phyloP scores from a whole-genome alignment of 2,797 vertebrate species.

The Arremon aurantiirostris region DNA sequence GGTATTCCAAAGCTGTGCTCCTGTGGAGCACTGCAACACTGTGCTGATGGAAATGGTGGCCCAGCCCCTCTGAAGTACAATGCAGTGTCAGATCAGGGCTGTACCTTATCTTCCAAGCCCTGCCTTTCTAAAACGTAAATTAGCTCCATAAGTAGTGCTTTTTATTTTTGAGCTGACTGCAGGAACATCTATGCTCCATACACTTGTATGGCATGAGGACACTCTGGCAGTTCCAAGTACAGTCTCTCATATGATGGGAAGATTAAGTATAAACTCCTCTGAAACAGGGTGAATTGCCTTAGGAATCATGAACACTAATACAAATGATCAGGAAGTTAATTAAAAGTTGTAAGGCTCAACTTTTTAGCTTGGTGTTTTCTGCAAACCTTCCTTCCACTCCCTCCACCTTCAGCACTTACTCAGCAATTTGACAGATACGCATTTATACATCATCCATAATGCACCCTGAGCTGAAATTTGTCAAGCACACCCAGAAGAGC shows the following conservation, averaged over 20 bases:
- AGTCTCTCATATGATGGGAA: fast-evolving
- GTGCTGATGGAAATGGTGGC: background rate
- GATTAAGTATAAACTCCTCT: background rate
- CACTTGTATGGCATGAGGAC: background rate
- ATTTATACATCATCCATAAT: background rate
- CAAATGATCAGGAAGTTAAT: background rate
- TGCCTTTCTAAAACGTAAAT: background rate
- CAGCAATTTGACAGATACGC: background rate
- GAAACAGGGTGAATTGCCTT: background rate
- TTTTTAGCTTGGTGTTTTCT: background rate
- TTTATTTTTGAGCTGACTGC: background rate
- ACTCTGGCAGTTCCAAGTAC: background rate
- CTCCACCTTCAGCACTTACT: background rate
- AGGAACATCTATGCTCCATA: background rate
- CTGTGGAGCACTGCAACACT: background rate
- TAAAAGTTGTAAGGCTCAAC: background rate
- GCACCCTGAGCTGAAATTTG: background rate
- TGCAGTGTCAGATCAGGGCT: background rate
- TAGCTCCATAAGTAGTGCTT: background rate
- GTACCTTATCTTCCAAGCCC: background rate
- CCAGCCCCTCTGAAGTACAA: background rate
- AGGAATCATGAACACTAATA: background rate
- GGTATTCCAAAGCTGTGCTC: background rate
- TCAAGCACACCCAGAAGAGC: background rate
- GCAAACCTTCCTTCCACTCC: background rate